phyloP scores from a whole-genome alignment of 1,140 invertebrate species.

The Campoletis sonorensis region DNA sequence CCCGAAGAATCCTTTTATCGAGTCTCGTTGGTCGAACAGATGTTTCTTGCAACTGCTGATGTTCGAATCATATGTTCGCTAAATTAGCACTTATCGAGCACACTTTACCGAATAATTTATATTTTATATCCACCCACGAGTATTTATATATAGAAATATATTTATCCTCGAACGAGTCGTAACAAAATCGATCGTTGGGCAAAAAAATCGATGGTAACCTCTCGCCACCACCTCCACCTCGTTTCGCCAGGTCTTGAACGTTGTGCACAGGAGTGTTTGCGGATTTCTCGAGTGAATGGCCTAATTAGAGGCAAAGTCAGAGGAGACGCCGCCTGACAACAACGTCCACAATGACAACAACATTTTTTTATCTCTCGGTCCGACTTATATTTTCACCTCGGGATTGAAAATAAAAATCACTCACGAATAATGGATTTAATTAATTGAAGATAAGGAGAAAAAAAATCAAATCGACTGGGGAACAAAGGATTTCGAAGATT shows the following conservation, averaged over 20 bases:
- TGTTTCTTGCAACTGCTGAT: constrained; percentile 17
- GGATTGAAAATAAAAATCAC: too few species aligned
- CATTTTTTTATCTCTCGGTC: not conserved
- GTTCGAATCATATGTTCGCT: constrained; percentile 13
- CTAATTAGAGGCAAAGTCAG: constrained; percentile 13
- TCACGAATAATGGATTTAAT: not conserved
- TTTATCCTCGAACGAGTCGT: not conserved
- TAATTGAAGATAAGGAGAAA: not conserved
- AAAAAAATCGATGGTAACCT: constrained; percentile 12
- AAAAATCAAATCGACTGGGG: not conserved
- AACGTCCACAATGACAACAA: constrained; percentile 8
- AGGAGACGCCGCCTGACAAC: constrained; percentile 38
- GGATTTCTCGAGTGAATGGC: constrained; percentile 36
- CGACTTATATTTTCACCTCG: not conserved
- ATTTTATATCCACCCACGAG: not conserved
- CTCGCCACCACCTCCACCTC: not conserved
- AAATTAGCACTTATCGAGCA: not conserved
- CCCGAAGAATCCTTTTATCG: not conserved
- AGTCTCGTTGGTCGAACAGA: constrained; percentile 23
- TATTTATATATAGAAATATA: not conserved
- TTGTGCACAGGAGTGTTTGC: not conserved
- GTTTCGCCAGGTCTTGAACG: not conserved
- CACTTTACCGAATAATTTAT: not conserved
- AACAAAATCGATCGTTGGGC: constrained; percentile 1
- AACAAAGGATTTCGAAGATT: not conserved